Percentiles rank a stretch among this genome's conserved stretches.
These are phyloP conservation scores for Luidia sarsii DNA, from an alignment of 53 echinoderm and acorn worm species.

Conservation along the genomic window DNA sequence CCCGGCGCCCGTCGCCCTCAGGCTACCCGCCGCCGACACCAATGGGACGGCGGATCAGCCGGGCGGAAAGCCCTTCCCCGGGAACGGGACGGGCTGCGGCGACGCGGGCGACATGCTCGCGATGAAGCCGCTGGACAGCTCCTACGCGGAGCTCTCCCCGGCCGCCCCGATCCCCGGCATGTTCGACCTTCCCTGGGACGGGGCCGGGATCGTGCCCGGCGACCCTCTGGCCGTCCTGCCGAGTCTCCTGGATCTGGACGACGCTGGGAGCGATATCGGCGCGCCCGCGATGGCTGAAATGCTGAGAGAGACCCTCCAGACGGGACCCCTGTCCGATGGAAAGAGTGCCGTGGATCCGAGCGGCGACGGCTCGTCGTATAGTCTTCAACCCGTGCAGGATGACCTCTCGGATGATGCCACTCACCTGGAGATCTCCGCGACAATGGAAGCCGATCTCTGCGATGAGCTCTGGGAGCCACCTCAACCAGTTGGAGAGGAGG, in stretches of 20 bases:
- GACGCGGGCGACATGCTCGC: background rate
- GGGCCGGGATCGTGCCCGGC: background rate
- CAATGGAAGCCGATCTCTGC: too few species aligned
- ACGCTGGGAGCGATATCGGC: background rate
- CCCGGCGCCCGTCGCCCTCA: background rate
- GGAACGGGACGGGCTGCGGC: too few species aligned
- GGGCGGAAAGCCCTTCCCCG: too few species aligned
- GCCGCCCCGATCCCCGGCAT: background rate
- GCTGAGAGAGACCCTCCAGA: too few species aligned
- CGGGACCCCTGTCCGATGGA: too few species aligned
- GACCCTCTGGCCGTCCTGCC: background rate
- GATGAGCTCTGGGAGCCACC: too few species aligned
- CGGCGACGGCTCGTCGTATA: conserved; percentile 3
- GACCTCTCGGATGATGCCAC: background rate
- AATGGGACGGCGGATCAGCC: too few species aligned
- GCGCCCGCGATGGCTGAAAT: too few species aligned
- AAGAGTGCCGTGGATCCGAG: too few species aligned
- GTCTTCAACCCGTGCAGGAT: background rate
- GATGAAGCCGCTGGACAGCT: background rate
- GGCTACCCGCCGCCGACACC: background rate
- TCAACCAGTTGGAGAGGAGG: too few species aligned
- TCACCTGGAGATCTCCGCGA: background rate
- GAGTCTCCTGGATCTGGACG: conserved; percentile 4
- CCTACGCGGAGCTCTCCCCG: background rate
- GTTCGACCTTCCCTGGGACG: conserved; percentile 7